These are phyloP conservation scores for Caranx melampygus DNA, from an alignment of 2,113 vertebrate genomes.

Conservation along the genomic window DNA sequence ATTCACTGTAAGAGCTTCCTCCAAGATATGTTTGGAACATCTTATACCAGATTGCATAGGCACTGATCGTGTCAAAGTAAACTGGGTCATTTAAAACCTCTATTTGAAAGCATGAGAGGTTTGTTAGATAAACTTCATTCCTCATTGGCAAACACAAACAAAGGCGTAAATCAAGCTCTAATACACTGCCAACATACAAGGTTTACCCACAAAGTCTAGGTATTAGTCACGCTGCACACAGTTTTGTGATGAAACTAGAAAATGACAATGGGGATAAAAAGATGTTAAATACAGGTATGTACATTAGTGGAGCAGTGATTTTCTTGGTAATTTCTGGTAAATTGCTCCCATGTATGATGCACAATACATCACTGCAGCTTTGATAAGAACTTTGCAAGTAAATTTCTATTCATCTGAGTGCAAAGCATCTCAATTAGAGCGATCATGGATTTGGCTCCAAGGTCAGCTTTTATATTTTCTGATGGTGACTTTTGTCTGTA, in stretches of 20 bases:
- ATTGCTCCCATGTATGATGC: background rate
- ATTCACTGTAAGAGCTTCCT: background rate
- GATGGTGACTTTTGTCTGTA: conserved; percentile 17
- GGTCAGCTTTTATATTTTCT: conserved; percentile 35
- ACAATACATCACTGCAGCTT: conserved; percentile 9
- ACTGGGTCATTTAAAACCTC: background rate
- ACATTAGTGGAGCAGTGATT: background rate
- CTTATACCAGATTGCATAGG: background rate
- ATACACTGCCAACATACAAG: background rate
- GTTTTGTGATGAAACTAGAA: no score
- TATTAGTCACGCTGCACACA: background rate
- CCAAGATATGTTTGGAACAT: background rate
- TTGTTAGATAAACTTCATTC: background rate
- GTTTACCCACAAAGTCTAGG: background rate
- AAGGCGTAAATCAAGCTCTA: background rate
- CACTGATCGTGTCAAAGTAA: background rate
- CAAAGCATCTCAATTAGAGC: conserved; percentile 19
- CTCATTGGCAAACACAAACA: background rate
- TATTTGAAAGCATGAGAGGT: background rate
- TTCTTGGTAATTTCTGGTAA: background rate
- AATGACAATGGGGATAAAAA: background rate
- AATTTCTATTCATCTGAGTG: conserved; percentile 9
- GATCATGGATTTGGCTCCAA: conserved; percentile 20
- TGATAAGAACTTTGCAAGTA: background rate
- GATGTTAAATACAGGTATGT: background rate